A percentile compares a stretch with the other conserved stretches of the same genome.
phyloP scores from a whole-genome alignment of 2,113 vertebrate species.

The Colossoma macropomum region DNA sequence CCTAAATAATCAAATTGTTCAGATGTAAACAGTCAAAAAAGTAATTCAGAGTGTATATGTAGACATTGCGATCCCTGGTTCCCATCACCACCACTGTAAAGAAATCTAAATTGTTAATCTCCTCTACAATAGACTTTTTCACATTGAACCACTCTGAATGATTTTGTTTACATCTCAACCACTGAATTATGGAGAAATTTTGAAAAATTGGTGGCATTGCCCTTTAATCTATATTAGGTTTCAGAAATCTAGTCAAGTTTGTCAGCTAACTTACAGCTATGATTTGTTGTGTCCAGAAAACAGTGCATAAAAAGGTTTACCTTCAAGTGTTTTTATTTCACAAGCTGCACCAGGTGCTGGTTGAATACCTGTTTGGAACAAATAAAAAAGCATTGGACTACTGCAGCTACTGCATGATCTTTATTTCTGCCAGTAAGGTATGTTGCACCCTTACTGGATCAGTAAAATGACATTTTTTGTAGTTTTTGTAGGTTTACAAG shows the following conservation, averaged over 20 bases:
- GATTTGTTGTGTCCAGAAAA: background rate
- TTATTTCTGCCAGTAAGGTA: background rate
- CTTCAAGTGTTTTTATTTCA: slow-evolving; percentile 73
- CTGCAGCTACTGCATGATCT: background rate
- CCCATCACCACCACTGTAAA: too few relatives aligned
- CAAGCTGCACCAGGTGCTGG: slow-evolving; percentile 67
- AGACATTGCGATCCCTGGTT: too few relatives aligned
- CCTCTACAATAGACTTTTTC: too few relatives aligned
- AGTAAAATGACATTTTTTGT: too few relatives aligned
- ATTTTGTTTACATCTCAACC: too few relatives aligned
- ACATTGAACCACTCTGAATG: background rate
- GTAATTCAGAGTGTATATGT: too few relatives aligned
- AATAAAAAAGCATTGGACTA: slow-evolving; percentile 23
- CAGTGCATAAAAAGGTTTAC: slow-evolving; percentile 54
- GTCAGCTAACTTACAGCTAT: background rate
- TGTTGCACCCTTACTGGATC: too few relatives aligned
- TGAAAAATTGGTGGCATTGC: too few relatives aligned
- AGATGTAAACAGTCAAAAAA: too few relatives aligned
- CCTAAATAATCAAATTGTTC: background rate
- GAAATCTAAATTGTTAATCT: too few relatives aligned
- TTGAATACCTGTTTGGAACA: slow-evolving; percentile 68
- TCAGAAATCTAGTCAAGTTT: background rate
- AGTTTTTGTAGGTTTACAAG: too few relatives aligned
- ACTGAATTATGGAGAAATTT: too few relatives aligned
- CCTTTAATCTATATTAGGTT: background rate